Conservation (phyloP, 2,797 vertebrate genomes). For the Delichon dasypus region DNA sequence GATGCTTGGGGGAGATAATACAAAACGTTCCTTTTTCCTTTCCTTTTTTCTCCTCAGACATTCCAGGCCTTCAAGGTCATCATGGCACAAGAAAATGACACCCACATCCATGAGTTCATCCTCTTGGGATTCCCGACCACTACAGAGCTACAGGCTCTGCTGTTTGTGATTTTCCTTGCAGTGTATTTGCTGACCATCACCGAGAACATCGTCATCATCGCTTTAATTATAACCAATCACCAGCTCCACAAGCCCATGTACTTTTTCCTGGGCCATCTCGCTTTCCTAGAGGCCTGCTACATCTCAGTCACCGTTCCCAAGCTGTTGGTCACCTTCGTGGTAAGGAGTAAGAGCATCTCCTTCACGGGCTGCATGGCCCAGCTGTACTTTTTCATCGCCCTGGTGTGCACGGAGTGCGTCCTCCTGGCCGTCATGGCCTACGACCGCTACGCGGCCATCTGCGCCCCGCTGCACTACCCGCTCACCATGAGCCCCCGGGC, state of each 20-base stretch:
- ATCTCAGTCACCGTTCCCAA: constrained; percentile 48
- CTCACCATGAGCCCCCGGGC: constrained; percentile 17
- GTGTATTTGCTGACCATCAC: not conserved
- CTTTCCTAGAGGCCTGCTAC: constrained; percentile 35
- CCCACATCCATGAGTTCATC: not conserved
- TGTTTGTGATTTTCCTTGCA: not conserved
- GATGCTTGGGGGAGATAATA: not conserved
- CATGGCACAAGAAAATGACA: not conserved
- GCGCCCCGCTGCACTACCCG: not conserved
- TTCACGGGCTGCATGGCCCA: constrained; percentile 50
- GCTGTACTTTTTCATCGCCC: constrained; percentile 54
- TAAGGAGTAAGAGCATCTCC: not conserved
- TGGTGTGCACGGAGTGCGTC: constrained; percentile 49
- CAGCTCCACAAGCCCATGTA: constrained; percentile 62
- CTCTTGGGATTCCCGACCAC: not conserved
- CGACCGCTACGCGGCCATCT: not conserved
- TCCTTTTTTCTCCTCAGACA: not conserved
- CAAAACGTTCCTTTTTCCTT: not conserved
- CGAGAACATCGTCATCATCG: constrained; percentile 45
- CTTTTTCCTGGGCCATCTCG: constrained; percentile 31
- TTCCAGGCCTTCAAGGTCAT: not conserved
- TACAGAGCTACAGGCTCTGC: not conserved
- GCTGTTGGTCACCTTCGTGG: not conserved
- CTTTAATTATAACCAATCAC: not conserved
- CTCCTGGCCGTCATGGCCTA: constrained; percentile 54